phyloP scores from a whole-genome alignment of 2,797 vertebrate species.

The Halcyon badia region DNA sequence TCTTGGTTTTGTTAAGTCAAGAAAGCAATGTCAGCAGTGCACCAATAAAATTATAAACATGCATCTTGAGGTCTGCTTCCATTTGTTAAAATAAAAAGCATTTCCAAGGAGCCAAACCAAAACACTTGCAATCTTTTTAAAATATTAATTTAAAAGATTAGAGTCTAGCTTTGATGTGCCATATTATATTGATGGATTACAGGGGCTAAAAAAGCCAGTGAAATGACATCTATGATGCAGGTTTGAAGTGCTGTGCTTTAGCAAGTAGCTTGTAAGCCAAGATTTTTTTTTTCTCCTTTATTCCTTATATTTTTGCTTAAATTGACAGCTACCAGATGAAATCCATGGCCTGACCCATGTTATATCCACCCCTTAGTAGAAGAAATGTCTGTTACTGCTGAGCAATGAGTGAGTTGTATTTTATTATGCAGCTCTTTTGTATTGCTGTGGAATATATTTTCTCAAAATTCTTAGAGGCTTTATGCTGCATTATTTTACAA shows the following conservation, averaged over 20 bases:
- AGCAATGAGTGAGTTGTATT: background rate
- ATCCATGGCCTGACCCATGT: background rate
- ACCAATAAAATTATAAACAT: background rate
- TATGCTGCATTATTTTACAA: background rate
- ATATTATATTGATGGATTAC: slow-evolving; percentile 30
- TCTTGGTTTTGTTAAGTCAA: slow-evolving; percentile 9
- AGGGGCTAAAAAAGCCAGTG: background rate
- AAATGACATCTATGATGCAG: slow-evolving; percentile 1
- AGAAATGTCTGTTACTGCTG: background rate
- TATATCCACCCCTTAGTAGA: background rate
- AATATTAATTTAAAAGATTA: slow-evolving; percentile 54
- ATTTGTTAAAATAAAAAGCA: slow-evolving; percentile 7
- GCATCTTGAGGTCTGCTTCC: background rate
- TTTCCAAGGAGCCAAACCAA: slow-evolving; percentile 19
- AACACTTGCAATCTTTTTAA: slow-evolving; percentile 26
- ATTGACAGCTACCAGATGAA: background rate
- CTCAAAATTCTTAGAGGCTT: background rate
- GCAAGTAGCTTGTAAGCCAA: slow-evolving; percentile 1
- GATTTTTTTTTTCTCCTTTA: background rate
- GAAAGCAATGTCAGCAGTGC: background rate
- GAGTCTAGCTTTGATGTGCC: slow-evolving; percentile 23
- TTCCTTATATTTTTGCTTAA: background rate
- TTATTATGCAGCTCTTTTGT: background rate
- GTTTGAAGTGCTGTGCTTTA: background rate
- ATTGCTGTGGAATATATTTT: background rate